Base-by-base conservation (phyloP, 2,797 vertebrate species). In the Etheostoma nigrum region DNA sequence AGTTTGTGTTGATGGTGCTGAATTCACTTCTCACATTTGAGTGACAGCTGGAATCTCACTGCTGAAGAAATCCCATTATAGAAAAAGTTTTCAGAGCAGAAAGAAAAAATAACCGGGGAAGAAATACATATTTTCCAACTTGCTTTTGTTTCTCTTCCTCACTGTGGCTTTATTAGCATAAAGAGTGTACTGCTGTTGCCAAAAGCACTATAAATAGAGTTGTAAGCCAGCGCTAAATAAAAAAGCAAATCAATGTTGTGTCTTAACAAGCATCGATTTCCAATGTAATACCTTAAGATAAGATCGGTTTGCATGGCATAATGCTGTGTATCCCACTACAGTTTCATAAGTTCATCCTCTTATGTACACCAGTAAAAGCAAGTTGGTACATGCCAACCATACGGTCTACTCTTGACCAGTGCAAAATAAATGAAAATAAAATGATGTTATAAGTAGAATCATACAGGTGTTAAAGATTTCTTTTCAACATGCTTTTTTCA, bases 21-120 rank as follows among this genome's bases (percentile, higher is more conserved):
- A 80, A 86, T 81, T 84, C 75, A 74, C 89, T 89, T 88, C 62
- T 61, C 55, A 72, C 10, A 51, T 86, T 79, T 90, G 79, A 84
- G 45, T 88, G 91, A 87, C 89, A 92, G 85, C 58, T 67, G 33
- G 74, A 87, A 76, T 44, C 42, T 60, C 60, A 42, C 45, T 25
- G 64, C 74, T 69, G 49, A 79, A 67, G 52, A 73, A 80, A 82
- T 64, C 23, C 33, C 73, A 84, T 87, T 61, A 67, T 65, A 72
- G 52, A 58, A 60, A 82, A 87, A 71, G 58, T 86, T 83, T 84
- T 64, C 30, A 64, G 33, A 68, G 64, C 57, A 69, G 52, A 3
- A 9, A 60, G 61, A 73, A 58, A 65, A 40, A 40, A 40, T 5
- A 33, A 64, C 48, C 4, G 16, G n/a, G 9, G 58, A 74, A 61